Percentiles rank a stretch among this genome's conserved stretches.
phyloP scores from a whole-genome alignment of 2,113 vertebrate species.

The Neodon shergylaensis region DNA sequence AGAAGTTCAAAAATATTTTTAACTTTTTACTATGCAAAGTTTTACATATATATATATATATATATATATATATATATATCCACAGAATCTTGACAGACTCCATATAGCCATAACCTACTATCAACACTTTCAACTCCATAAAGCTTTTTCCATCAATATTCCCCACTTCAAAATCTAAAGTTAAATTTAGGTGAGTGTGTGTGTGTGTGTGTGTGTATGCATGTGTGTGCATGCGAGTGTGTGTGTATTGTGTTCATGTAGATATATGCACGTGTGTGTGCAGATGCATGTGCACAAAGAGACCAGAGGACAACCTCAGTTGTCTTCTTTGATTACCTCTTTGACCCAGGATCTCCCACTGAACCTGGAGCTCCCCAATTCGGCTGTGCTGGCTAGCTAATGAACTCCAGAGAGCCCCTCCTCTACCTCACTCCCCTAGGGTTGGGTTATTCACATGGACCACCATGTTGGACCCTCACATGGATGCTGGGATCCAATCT shows the following conservation, averaged over 20 bases:
- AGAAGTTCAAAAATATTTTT: neutral
- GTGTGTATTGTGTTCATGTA: neutral
- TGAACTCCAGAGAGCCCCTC: neutral
- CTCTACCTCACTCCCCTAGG: neutral
- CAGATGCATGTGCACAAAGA: neutral
- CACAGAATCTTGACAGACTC: neutral
- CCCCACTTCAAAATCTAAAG: neutral
- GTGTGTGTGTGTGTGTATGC: neutral
- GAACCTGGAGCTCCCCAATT: neutral
- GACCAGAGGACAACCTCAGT: neutral
- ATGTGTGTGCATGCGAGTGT: neutral
- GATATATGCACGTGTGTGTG: neutral
- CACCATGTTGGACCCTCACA: neutral
- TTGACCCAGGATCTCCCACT: neutral
- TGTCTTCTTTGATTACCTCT: neutral
- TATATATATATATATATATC: neutral
- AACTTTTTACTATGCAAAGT: neutral
- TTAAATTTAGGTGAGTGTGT: neutral
- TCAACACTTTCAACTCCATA: neutral
- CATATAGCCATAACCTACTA: neutral
- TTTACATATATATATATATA: neutral
- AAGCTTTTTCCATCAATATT: neutral
- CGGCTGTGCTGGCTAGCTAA: neutral
- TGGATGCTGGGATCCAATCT: neutral
- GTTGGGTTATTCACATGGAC: neutral